These are phyloP conservation scores for Platorchestia sp. DNA, from an alignment of 1,140 invertebrate species.

Conservation along the genomic window DNA sequence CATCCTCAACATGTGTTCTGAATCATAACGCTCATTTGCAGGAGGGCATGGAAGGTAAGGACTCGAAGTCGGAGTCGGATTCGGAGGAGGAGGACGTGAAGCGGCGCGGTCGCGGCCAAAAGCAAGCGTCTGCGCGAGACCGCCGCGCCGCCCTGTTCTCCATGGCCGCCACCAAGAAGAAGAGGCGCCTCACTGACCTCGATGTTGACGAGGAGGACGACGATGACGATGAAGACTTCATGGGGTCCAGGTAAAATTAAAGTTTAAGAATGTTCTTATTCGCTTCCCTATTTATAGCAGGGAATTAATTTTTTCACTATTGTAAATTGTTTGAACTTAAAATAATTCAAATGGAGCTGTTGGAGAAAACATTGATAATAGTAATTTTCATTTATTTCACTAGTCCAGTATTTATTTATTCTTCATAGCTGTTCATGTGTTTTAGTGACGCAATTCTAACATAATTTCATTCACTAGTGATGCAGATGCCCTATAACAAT, in stretches of 20 bases:
- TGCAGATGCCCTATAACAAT: too few species aligned
- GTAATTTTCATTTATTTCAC: neutral
- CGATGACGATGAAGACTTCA: slow-evolving; percentile 65
- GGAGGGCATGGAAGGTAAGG: slow-evolving; percentile 19
- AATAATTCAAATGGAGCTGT: neutral
- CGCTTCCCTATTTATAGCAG: too few species aligned
- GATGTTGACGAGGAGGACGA: slow-evolving; percentile 66
- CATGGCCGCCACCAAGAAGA: slow-evolving; percentile 61
- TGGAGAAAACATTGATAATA: neutral
- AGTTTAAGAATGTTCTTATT: too few species aligned
- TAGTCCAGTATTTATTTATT: neutral
- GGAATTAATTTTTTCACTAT: too few species aligned
- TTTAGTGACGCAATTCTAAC: too few species aligned
- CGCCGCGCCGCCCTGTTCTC: slow-evolving; percentile 47
- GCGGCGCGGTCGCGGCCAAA: slow-evolving; percentile 12
- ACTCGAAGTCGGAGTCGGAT: slow-evolving; percentile 58
- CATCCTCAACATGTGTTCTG: too few species aligned
- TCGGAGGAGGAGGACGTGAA: slow-evolving; percentile 60
- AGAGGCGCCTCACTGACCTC: slow-evolving; percentile 63
- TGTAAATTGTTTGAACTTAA: neutral
- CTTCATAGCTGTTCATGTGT: too few species aligned
- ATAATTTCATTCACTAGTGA: too few species aligned
- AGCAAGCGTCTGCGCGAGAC: neutral
- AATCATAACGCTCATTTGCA: neutral
- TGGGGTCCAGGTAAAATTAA: slow-evolving; percentile 62